These are phyloP conservation scores for Acropora yongei DNA, from an alignment of 64 coral and sea anemone genomes.

Conservation along the genomic window DNA sequence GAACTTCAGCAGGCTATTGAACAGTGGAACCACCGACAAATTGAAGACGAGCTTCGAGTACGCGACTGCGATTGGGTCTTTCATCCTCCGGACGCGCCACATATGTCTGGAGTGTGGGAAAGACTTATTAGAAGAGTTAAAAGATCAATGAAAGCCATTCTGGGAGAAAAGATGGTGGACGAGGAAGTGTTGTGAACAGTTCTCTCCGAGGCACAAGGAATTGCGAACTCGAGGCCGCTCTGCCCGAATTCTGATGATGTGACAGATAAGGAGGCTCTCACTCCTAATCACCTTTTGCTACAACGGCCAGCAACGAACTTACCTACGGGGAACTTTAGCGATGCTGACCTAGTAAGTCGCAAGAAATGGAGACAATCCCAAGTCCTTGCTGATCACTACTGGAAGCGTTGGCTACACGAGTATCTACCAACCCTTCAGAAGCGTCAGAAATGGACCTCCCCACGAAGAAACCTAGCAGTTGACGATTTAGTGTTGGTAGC, in stretches of 20 bases:
- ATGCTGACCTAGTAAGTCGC: not conserved
- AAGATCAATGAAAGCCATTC: constrained; percentile 49
- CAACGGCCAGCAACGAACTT: not conserved
- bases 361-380: not conserved
- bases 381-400: not conserved
- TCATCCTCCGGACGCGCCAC: constrained; percentile 54
- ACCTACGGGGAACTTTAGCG: not conserved
- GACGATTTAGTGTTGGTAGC: too few relatives aligned
- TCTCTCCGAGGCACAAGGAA: constrained; percentile 25
- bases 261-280: not conserved
- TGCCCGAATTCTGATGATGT: not conserved
- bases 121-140: constrained; percentile 30
- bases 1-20: constrained; percentile 31
- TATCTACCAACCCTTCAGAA: too few relatives aligned
- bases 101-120: constrained; percentile 82
- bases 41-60: not conserved
- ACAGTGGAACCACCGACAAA: not conserved
- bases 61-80: constrained; percentile 69
- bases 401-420: too few relatives aligned
- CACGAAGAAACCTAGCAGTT: too few relatives aligned
- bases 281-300: not conserved
- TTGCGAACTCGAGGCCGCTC: not conserved
- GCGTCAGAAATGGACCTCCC: too few relatives aligned
- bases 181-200: constrained; percentile 59
- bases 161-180: constrained; percentile 38